Conservation (phyloP, 2,113 vertebrate genomes). For the Brachyhypopomus gauderio region DNA sequence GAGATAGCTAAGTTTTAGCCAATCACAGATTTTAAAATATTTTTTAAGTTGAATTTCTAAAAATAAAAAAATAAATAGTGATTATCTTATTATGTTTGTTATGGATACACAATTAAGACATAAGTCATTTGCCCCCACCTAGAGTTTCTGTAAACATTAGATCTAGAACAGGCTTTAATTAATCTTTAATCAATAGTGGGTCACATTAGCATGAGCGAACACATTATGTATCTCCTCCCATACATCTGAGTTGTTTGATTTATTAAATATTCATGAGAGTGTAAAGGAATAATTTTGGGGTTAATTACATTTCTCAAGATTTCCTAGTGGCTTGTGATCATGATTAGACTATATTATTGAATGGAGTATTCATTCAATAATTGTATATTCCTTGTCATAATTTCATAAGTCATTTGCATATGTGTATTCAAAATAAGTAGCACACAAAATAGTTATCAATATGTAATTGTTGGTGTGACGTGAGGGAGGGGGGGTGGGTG, state of each 20-base stretch:
- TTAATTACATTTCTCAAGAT: constrained; percentile 64
- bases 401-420: no score
- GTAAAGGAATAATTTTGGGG: constrained; percentile 24
- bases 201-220: constrained; percentile 21
- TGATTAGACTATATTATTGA: neutral
- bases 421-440: no score
- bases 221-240: constrained; percentile 19
- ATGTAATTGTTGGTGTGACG: no score
- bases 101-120: constrained; percentile 15
- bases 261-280: constrained; percentile 28
- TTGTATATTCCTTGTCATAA: constrained; percentile 10
- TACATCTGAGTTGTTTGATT: constrained; percentile 31
- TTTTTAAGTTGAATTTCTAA: constrained; percentile 1
- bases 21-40: neutral
- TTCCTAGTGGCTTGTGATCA: constrained; percentile 35
- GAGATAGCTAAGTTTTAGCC: no score
- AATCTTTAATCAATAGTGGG: constrained; percentile 44
- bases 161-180: constrained; percentile 32
- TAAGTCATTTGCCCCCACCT: constrained; percentile 29
- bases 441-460: no score
- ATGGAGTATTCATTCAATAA: constrained; percentile 14
- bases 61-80: neutral
- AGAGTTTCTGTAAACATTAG: constrained; percentile 26
- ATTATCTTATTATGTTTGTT: constrained; percentile 15
- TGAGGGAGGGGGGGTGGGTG: no score